These are phyloP conservation scores for Micronycteris hirsuta DNA, from an alignment of 2,113 vertebrate species.

Conservation along the genomic window DNA sequence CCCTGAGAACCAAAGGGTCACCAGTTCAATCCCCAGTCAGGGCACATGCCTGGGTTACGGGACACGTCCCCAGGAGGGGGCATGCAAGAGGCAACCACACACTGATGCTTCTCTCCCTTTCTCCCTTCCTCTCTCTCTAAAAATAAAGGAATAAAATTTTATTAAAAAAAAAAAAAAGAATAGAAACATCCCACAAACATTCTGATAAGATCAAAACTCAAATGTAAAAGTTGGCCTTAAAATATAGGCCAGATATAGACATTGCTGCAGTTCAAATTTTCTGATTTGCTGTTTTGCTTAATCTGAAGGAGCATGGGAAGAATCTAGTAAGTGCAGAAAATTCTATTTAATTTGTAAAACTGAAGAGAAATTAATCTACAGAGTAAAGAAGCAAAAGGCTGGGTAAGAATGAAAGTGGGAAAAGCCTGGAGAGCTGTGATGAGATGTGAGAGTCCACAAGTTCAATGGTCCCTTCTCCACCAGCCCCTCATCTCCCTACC, in stretches of 20 bases:
- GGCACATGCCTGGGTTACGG: no score
- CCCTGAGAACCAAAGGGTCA: no score
- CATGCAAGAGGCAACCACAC: no score
- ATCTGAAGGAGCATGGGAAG: background rate
- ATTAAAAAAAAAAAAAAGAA: background rate
- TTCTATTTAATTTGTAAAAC: background rate
- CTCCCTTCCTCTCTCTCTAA: no score
- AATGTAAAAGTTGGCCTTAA: background rate
- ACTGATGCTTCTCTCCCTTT: no score
- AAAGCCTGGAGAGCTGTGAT: background rate
- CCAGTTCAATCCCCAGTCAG: no score
- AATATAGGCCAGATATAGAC: background rate
- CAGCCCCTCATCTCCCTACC: background rate
- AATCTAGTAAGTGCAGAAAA: background rate
- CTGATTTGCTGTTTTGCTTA: background rate
- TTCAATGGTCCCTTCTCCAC: background rate
- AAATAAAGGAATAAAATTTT: no score
- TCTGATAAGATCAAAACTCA: background rate
- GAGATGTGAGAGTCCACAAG: no score
- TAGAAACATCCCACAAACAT: background rate
- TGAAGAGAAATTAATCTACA: background rate
- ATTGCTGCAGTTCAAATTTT: background rate
- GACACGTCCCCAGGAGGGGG: no score
- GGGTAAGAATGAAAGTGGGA: background rate
- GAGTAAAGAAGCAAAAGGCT: background rate